These are phyloP conservation scores for Atta colombica DNA, from an alignment of 1,140 invertebrate genomes.

Conservation along the genomic window DNA sequence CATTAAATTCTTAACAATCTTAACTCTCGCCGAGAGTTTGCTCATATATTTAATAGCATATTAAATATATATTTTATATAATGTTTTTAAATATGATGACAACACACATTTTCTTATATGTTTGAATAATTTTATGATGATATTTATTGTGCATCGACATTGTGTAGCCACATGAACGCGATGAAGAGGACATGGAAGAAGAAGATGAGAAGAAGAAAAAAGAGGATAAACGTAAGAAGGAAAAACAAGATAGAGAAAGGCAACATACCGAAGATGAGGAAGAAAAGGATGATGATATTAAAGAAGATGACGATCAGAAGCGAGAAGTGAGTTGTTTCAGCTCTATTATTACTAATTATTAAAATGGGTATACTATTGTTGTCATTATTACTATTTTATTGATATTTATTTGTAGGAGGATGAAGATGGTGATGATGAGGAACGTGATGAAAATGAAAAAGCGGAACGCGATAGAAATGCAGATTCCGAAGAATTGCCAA, in stretches of 20 bases:
- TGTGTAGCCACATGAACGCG: slow-evolving; percentile 77
- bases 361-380: neutral
- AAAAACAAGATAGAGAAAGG: slow-evolving; percentile 80
- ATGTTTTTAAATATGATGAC: neutral
- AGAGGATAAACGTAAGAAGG: slow-evolving; percentile 84
- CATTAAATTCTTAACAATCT: neutral
- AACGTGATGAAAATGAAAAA: slow-evolving; percentile 84
- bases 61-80: neutral
- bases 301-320: slow-evolving; percentile 82
- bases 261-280: slow-evolving; percentile 84
- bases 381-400: neutral
- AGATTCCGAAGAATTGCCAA: slow-evolving; percentile 82
- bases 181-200: slow-evolving; percentile 79
- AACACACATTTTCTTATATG: neutral
- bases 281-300: slow-evolving; percentile 84
- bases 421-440: slow-evolving; percentile 86
- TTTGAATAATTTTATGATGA: neutral
- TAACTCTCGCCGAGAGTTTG: neutral
- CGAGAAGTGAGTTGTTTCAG: slow-evolving; percentile 75
- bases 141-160: slow-evolving; percentile 57
- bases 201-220: slow-evolving; percentile 79
- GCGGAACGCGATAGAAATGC: slow-evolving; percentile 78
- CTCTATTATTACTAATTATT: slow-evolving; percentile 16
- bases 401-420: slow-evolving; percentile 50
- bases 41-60: slow-evolving; percentile 3